A percentile compares a stretch with the other conserved stretches of the same genome.
phyloP scores from a whole-genome alignment of 2,888 invertebrate species.

The Acanthopleura granulata region DNA sequence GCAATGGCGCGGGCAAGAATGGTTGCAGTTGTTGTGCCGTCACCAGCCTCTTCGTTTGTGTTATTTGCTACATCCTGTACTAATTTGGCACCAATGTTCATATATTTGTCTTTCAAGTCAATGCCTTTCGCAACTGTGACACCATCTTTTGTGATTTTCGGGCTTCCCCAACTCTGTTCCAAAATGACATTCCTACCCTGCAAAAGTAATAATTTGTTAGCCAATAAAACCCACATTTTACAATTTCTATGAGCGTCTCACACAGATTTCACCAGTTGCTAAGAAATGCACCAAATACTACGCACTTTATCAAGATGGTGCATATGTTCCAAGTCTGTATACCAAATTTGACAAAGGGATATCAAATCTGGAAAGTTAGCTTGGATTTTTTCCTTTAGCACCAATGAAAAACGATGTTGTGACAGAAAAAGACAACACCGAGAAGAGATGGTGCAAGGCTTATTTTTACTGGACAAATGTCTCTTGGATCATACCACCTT shows the following conservation, averaged over 20 bases:
- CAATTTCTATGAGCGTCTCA: no score
- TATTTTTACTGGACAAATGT: no score
- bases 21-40: slow-evolving; percentile 98
- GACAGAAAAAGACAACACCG: neutral
- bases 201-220: slow-evolving; percentile 31
- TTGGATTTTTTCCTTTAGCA: neutral
- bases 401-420: neutral
- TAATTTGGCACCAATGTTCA: slow-evolving; percentile 97
- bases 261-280: no score
- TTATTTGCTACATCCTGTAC: slow-evolving; percentile 99
- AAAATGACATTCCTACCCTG: slow-evolving; percentile 97
- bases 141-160: slow-evolving; percentile 99
- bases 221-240: no score
- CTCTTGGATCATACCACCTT: no score
- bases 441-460: neutral
- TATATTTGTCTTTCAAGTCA: slow-evolving; percentile 98
- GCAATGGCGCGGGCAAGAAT: slow-evolving; percentile 98
- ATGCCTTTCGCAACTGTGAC: slow-evolving; percentile 99
- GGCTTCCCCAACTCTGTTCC: slow-evolving; percentile 99
- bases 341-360: neutral
- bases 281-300: no score
- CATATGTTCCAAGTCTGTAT: slow-evolving; percentile 2
- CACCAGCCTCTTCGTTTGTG: slow-evolving; percentile 98
- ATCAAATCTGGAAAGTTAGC: neutral
- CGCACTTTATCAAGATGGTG: no score